phyloP scores from a whole-genome alignment of 2,797 vertebrate species.

The Gastrophryne carolinensis region DNA sequence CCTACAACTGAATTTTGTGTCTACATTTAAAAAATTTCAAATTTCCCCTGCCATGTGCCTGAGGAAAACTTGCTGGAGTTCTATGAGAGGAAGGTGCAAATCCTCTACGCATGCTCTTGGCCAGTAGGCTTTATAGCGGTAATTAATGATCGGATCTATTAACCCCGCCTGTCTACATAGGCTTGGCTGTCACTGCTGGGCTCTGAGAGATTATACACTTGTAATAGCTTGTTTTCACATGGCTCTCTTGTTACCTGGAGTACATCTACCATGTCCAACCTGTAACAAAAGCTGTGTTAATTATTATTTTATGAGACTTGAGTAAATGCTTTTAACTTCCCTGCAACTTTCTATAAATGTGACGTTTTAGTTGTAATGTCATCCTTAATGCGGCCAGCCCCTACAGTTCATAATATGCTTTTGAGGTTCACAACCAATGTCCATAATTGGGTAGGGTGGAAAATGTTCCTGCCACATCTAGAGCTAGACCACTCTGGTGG shows the following conservation, averaged over 20 bases:
- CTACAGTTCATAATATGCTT: too few species aligned
- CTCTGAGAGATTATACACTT: slow-evolving; percentile 32
- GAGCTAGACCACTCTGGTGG: too few species aligned
- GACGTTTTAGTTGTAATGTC: too few species aligned
- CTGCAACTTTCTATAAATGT: neutral
- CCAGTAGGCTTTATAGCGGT: neutral
- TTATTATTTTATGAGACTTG: slow-evolving; percentile 43
- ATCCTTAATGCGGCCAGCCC: too few species aligned
- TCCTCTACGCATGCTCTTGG: neutral
- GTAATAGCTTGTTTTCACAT: slow-evolving; percentile 30
- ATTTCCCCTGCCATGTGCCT: too few species aligned
- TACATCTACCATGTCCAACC: slow-evolving; percentile 14
- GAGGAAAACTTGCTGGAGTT: too few species aligned
- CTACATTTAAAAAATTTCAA: too few species aligned
- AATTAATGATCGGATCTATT: slow-evolving; percentile 30
- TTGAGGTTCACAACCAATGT: too few species aligned
- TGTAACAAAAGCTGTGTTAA: slow-evolving; percentile 18
- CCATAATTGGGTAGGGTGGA: too few species aligned
- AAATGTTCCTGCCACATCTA: too few species aligned
- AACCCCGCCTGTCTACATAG: slow-evolving; percentile 9
- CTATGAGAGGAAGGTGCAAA: neutral
- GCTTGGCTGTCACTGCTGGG: slow-evolving; percentile 22
- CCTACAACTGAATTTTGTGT: too few species aligned
- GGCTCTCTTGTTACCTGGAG: slow-evolving; percentile 29
- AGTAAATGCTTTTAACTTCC: slow-evolving; percentile 3